Evolutionary conservation across 1,140 invertebrate genomes (phyloP), one percentile per base, ranked within the genome.

Genomic region (Nasonia vitripennis): DNA sequence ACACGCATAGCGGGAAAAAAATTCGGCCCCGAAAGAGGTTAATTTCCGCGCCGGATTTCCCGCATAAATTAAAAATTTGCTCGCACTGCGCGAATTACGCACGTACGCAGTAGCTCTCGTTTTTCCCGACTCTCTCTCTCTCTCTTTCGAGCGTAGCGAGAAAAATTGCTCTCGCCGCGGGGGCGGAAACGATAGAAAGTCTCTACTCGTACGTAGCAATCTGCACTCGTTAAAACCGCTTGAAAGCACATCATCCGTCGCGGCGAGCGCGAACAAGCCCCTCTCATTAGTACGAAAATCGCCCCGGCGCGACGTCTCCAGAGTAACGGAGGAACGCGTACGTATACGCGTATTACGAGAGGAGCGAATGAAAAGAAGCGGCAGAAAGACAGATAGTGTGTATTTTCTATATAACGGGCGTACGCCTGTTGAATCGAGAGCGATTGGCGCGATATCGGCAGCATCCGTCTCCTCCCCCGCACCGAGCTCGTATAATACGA

Each of bases 261-360:
- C 83, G 51, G 31, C 7, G 37, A 14, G 34, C 20, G 14, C 74
- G 84, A 85, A 85, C 84, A 85, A 85, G 37, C 71, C 78, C 70
- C 84, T 37, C 84, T 85, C 84, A 75, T 85, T 85, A 85, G 78
- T 71, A 78, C 77, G 77, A 73, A 55, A 80, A 78, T 79, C 83
- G 31, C 23, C 45, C 67, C 31, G 31, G 20, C 37, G 34, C 34
- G 70, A 12, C 48, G 51, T 77, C 81, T 83, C 81, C 73, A 41
- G 67, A 67, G 70, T 62, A 62, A 51, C 71, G 41, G 55, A 62
- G 55, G 55, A 62, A 62, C 55, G 17, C 55, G 7, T 9, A 20
- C 48, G 3, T 51, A 51, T 17, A 51, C 5, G 14, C 2, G 48
- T 51, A 51, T 51, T 14, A 14, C 14, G 14, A 17, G 70, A 51